Percentiles rank a stretch among this genome's conserved stretches.
phyloP scores from a whole-genome alignment of 2,888 invertebrate species.

The Phrixothrix hirtus region DNA sequence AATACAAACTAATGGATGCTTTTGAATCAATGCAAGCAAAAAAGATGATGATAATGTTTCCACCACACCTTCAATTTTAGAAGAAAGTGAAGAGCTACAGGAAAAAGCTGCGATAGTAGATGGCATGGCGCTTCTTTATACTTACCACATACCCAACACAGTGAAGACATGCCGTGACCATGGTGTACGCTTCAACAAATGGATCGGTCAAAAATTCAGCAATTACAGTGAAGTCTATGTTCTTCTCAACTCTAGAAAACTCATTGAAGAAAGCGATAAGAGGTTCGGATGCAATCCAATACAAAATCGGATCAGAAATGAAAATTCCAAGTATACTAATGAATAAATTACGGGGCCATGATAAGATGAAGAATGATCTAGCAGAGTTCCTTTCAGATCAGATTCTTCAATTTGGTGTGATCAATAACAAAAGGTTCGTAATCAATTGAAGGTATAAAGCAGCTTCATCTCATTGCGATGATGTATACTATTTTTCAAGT shows the following conservation, averaged over 20 bases:
- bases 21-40: slow-evolving; percentile 8
- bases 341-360: no score
- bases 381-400: no score
- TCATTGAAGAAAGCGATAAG: background rate
- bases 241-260: no score
- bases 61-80: background rate
- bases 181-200: slow-evolving; percentile 3
- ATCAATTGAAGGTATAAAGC: background rate
- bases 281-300: background rate
- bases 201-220: background rate
- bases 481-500: background rate
- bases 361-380: no score
- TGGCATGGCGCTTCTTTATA: no score
- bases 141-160: no score
- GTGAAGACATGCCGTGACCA: slow-evolving; percentile 10
- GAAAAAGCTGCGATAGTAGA: slow-evolving; percentile 10
- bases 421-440: background rate
- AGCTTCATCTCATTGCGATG: background rate
- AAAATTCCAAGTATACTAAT: background rate
- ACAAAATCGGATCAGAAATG: background rate
- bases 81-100: slow-evolving; percentile 9
- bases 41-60: slow-evolving; percentile 5
- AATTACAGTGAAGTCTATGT: no score
- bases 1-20: slow-evolving; percentile 10
- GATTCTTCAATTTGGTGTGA: background rate